Percentiles rank a stretch among this genome's conserved stretches.
Evolutionary conservation across 2,888 invertebrate genomes (phyloP).

Genomic region (Mesochorus sp.): DNA sequence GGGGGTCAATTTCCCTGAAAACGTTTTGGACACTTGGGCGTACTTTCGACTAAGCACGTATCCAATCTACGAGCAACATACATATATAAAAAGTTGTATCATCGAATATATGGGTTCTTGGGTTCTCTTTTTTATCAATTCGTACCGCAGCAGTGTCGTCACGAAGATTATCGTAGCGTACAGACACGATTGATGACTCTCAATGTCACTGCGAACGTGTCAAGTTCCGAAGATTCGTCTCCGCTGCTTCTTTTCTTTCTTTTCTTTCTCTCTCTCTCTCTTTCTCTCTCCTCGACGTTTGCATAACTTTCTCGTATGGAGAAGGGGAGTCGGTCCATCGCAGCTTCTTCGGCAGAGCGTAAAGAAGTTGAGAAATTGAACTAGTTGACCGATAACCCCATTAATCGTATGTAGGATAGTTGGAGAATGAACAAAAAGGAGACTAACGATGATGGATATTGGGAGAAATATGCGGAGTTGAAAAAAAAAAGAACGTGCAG

Average conservation of each 20-base stretch:
- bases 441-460: neutral
- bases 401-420: neutral
- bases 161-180: slow-evolving; percentile 8
- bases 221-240: slow-evolving; percentile 9
- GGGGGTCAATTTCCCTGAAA: too few species aligned
- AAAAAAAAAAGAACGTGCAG: neutral
- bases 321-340: too few species aligned
- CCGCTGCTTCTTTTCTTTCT: slow-evolving; percentile 6
- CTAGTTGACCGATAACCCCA: slow-evolving; percentile 58
- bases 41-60: neutral
- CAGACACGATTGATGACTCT: neutral
- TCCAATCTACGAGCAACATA: neutral
- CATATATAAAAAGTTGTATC: too few species aligned
- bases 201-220: neutral
- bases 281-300: slow-evolving; percentile 21
- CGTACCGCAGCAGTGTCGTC: slow-evolving; percentile 39
- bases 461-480: neutral
- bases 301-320: slow-evolving; percentile 26
- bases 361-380: slow-evolving; percentile 38
- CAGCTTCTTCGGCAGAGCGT: too few species aligned
- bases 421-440: neutral
- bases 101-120: neutral
- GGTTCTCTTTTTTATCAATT: slow-evolving; percentile 37
- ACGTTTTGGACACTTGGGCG: too few species aligned
- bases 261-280: slow-evolving; percentile 1